Evolutionary conservation across 2,113 vertebrate species (phyloP), one percentile per base, ranked within the genome.

Genomic region (Ptilonorhynchus violaceus): DNA sequence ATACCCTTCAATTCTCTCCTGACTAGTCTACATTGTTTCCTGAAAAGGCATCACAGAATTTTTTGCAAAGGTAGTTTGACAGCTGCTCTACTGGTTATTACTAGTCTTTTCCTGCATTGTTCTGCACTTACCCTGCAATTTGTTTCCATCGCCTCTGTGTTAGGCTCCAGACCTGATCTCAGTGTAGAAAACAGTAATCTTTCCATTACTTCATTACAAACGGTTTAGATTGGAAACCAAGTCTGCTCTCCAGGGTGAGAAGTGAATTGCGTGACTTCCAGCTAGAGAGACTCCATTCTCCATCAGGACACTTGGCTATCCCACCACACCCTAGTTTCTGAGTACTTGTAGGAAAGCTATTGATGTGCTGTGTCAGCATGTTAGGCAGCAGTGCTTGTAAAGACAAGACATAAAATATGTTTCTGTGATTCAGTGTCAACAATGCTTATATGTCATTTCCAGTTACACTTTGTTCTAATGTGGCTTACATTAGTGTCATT

Each of bases 161-260:
- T 78, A 82, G 62, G 64, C 86, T 90, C 79, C 88, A 95, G 88
- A 86, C 73, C 91, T 95, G 75, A 83, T 93, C 78, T 90, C 88
- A 90, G 62, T 53, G 79, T 94, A 93, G 92, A 80, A 63, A 86
- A 86, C 27, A 74, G 59, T 46, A 96, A 83, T 96, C 60, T 96
- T 96, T 95, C 92, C 93, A 94, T 92, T 95, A 93, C 76, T 93
- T 93, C 93, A 97, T 49, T 41, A 78, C 85, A 76, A 93, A 69
- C 0, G 9, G 21, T 94, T 94, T 82, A 92, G 63, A 35, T 39
- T 88, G 85, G 72, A 93, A 96, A 96, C 52, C 24, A 77, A 89
- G 50, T 37, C 86, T 85, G 75, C 50, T 73, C 93, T 92, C 80
- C 1, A 2, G 86, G 83, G 63, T 74, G 73, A 84, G 80, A 93